Percentiles rank a stretch among this genome's conserved stretches.
Conservation (phyloP, 2,797 vertebrate genomes). For the Glyptemys insculpta region DNA sequence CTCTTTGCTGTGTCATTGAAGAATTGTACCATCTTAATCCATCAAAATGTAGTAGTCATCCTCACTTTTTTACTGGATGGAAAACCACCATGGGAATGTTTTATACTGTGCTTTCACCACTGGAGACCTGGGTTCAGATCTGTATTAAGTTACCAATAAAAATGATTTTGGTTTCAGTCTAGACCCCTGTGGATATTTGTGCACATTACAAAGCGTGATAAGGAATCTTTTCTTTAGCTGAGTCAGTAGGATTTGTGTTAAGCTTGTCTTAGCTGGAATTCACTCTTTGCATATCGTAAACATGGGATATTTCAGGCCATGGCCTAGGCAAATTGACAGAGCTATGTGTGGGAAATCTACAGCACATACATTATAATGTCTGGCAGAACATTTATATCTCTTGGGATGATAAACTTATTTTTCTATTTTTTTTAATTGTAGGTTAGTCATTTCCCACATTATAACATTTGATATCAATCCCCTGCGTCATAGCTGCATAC, state of each 20-base stretch:
- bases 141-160: neutral
- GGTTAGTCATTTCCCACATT: neutral
- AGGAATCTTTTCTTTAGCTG: neutral
- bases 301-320: neutral
- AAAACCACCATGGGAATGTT: neutral
- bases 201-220: neutral
- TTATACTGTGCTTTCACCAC: rapidly evolving
- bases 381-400: neutral
- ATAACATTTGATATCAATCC: neutral
- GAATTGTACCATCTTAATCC: rapidly evolving
- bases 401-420: rapidly evolving
- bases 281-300: neutral
- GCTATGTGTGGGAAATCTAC: rapidly evolving
- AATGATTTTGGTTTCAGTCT: neutral
- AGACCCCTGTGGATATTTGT: neutral
- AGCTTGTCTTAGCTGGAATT: neutral
- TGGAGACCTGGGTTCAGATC: neutral
- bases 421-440: neutral
- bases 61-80: neutral
- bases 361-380: rapidly evolving
- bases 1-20: rapidly evolving
- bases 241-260: neutral
- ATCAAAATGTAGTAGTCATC: rapidly evolving
- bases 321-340: neutral
- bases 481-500: neutral